Conservation (phyloP, 1,140 invertebrate genomes). For the Sarcophaga bullata region DNA sequence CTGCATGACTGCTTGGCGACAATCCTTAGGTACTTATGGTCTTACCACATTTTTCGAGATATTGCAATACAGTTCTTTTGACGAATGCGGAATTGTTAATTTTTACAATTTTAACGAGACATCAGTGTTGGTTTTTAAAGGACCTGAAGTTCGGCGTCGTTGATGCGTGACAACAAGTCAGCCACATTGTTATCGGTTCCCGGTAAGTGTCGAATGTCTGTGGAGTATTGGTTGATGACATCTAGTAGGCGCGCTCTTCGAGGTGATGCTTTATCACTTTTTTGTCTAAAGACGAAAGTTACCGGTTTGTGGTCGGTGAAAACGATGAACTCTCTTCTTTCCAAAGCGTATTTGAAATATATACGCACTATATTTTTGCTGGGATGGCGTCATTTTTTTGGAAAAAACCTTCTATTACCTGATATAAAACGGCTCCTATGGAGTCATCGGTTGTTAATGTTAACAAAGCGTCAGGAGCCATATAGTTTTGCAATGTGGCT, state of each 20-base stretch:
- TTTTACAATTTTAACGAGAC: background rate
- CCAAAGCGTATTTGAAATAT: background rate
- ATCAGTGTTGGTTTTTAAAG: background rate
- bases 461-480: background rate
- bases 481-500: background rate
- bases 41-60: background rate
- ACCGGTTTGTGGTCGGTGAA: background rate
- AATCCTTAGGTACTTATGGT: background rate
- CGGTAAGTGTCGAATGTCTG: background rate
- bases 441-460: background rate
- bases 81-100: background rate
- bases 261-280: background rate
- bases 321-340: background rate
- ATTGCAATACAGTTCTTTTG: background rate
- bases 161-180: constrained; percentile 4
- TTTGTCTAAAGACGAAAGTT: background rate
- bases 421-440: background rate
- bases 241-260: background rate
- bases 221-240: no score
- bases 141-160: background rate
- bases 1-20: background rate
- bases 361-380: background rate
- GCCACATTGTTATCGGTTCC: no score
- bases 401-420: background rate
- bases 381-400: background rate